phyloP scores from a whole-genome alignment of 2,888 invertebrate species.

The Heteromurus nitidus region DNA sequence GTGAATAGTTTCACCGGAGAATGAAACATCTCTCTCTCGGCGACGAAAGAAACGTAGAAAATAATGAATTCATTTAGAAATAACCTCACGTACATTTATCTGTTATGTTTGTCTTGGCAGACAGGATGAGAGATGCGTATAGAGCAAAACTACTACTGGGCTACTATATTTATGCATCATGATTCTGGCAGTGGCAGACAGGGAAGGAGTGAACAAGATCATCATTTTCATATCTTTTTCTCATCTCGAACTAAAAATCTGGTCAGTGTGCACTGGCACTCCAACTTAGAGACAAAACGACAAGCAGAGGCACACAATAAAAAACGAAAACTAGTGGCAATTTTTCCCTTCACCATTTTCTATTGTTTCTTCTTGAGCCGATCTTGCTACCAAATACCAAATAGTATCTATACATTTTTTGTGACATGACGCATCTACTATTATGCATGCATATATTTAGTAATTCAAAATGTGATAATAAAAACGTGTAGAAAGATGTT shows the following conservation, averaged over 20 bases:
- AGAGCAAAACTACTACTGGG: not conserved
- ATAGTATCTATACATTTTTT: not conserved
- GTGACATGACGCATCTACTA: constrained; percentile 9
- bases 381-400: not conserved
- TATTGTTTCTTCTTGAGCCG: not conserved
- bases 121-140: no score
- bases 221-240: constrained; percentile 18
- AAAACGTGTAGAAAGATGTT: constrained; percentile 7
- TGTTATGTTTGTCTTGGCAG: not conserved
- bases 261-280: constrained; percentile 12
- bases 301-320: not conserved
- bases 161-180: constrained; percentile 2
- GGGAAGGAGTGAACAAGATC: constrained; percentile 3
- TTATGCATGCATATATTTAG: no score
- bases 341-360: constrained; percentile 5
- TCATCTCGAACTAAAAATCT: constrained; percentile 12
- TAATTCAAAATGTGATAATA: not conserved
- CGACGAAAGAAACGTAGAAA: not conserved
- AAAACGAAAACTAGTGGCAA: constrained; percentile 18
- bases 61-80: constrained; percentile 22
- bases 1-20: constrained; percentile 6
- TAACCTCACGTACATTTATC: constrained; percentile 1
- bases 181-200: not conserved
- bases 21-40: not conserved
- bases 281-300: not conserved